A percentile compares a stretch with the other conserved stretches of the same genome.
phyloP scores from a whole-genome alignment of 1,140 invertebrate genomes.

The Trypoxylus dichotomus region DNA sequence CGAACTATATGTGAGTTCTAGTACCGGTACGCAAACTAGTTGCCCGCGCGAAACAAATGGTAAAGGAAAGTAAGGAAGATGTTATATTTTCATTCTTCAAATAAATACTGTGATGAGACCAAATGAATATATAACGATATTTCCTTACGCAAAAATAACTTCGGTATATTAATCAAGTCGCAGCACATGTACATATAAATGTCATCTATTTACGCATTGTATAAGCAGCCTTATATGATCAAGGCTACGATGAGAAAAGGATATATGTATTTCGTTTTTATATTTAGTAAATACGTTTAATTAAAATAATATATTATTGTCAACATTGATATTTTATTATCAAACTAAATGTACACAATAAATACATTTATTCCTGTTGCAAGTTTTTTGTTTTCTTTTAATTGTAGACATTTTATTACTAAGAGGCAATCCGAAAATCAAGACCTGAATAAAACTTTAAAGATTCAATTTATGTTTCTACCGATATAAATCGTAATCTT shows the following conservation, averaged over 20 bases:
- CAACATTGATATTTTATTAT: no score
- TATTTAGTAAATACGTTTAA: background rate
- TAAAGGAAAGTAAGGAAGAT: background rate
- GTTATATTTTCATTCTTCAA: background rate
- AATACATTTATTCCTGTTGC: no score
- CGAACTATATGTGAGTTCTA: conserved; percentile 26
- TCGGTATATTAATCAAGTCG: background rate
- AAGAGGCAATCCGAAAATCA: no score
- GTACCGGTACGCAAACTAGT: conserved; percentile 15
- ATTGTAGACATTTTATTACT: background rate
- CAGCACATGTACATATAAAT: background rate
- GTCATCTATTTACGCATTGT: background rate
- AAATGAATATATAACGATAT: background rate
- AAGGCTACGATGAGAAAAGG: background rate
- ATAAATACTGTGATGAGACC: background rate
- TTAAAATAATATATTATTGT: no score
- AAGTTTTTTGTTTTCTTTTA: no score
- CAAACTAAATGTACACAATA: no score
- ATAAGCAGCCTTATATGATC: background rate
- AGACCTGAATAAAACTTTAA: no score
- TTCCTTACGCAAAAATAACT: no score
- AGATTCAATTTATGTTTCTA: no score
- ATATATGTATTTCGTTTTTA: background rate
- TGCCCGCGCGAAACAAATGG: background rate
- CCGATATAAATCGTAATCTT: no score